Conservation (phyloP, 2,113 vertebrate genomes). For the Tor tambroides region DNA sequence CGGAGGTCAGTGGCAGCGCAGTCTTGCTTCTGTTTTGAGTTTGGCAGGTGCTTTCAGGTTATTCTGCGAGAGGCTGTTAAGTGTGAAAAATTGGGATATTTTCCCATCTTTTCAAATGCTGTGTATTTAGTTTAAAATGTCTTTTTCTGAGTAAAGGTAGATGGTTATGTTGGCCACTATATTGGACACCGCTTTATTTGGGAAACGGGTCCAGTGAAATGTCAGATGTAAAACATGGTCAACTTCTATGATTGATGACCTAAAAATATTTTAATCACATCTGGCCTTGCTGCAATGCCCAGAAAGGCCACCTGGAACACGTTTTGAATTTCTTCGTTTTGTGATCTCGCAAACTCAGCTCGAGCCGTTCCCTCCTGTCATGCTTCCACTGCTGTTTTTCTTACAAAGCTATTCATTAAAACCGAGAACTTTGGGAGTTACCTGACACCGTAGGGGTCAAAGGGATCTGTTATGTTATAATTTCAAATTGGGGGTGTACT, state of each 20-base stretch:
- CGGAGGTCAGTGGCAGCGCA: not conserved
- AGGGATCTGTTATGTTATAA: conserved; percentile 26
- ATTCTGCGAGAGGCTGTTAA: not conserved
- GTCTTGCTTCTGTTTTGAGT: conserved; percentile 9
- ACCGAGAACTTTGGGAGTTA: conserved; percentile 33
- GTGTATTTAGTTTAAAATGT: conserved; percentile 58
- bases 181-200: conserved; percentile 52
- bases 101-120: conserved; percentile 30
- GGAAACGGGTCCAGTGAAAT: conserved; percentile 47
- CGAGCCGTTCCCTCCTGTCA: conserved; percentile 4
- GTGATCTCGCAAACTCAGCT: conserved; percentile 51
- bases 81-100: conserved; percentile 9
- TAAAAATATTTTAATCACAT: conserved; percentile 63
- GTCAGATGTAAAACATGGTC: conserved; percentile 50
- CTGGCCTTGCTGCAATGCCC: conserved; percentile 46
- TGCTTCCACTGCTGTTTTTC: conserved; percentile 35
- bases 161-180: conserved; percentile 47
- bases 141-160: conserved; percentile 37
- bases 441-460: conserved; percentile 19
- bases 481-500: conserved; percentile 36
- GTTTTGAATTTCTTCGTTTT: conserved; percentile 56
- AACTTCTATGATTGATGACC: conserved; percentile 61
- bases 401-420: conserved; percentile 45
- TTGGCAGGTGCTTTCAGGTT: not conserved
- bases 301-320: conserved; percentile 57